phyloP scores from a whole-genome alignment of 1,140 invertebrate genomes.

The Nixonia krombeini region DNA sequence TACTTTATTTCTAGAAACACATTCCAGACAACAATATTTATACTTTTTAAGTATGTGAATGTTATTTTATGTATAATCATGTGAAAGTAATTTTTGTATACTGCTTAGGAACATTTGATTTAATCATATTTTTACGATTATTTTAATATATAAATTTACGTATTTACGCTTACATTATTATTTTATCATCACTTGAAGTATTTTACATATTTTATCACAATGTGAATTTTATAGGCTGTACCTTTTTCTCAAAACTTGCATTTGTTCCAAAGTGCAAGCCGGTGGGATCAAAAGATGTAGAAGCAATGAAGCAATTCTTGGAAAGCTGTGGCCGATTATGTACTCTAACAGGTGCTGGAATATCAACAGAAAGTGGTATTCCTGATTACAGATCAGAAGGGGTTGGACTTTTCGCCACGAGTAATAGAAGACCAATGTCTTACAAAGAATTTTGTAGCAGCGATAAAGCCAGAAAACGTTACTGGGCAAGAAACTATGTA shows the following conservation, averaged over 20 bases:
- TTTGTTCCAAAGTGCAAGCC: constrained; percentile 83
- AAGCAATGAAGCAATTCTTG: constrained; percentile 78
- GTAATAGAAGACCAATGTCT: constrained; percentile 85
- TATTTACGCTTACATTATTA: too few species aligned
- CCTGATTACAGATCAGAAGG: constrained; percentile 94
- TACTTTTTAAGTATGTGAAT: too few species aligned
- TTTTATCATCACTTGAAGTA: too few species aligned
- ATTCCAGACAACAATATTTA: too few species aligned
- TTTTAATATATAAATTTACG: too few species aligned
- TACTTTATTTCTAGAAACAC: too few species aligned
- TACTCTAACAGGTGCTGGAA: constrained; percentile 91
- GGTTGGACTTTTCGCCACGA: constrained; percentile 92
- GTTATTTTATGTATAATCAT: too few species aligned
- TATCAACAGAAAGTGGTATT: constrained; percentile 96
- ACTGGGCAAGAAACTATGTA: constrained; percentile 96
- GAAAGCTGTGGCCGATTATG: constrained; percentile 75
- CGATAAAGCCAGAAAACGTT: constrained; percentile 80
- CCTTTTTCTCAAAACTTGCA: constrained; percentile 48
- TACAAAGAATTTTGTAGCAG: constrained; percentile 88
- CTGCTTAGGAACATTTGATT: too few species aligned
- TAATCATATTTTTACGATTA: too few species aligned
- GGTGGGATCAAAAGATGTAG: constrained; percentile 75
- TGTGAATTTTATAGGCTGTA: constrained; percentile 5
- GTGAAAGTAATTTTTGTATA: too few species aligned
- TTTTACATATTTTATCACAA: too few species aligned